Percentiles rank a stretch among this genome's conserved stretches.
These are phyloP conservation scores for Onchidella celtica DNA, from an alignment of 2,888 invertebrate genomes.

Conservation along the genomic window DNA sequence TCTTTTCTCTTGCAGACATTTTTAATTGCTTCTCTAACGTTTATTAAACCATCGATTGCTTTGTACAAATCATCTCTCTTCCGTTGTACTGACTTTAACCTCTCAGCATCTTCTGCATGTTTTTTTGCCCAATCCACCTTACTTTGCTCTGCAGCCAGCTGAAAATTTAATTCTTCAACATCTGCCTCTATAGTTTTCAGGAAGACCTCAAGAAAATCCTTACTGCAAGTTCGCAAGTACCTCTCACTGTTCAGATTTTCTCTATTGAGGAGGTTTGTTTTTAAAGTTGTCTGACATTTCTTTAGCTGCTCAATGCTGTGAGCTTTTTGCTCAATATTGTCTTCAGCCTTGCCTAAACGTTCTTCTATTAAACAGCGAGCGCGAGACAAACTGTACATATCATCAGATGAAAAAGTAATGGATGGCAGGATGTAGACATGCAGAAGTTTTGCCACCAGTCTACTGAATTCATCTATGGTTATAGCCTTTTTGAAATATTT, in stretches of 20 bases:
- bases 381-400: conserved; percentile 29
- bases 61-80: conserved; percentile 11
- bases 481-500: conserved; percentile 6
- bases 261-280: conserved; percentile 5
- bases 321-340: conserved; percentile 18
- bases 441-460: conserved; percentile 30
- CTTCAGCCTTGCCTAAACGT: conserved; percentile 31
- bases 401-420: conserved; percentile 19
- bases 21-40: conserved; percentile 40
- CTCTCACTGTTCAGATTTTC: conserved; percentile 42
- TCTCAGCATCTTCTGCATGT: neutral
- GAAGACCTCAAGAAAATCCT: conserved; percentile 34
- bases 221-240: conserved; percentile 37
- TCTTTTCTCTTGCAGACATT: conserved; percentile 35
- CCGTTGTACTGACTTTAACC: neutral
- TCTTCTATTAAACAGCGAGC: conserved; percentile 36
- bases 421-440: conserved; percentile 47
- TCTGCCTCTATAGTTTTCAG: conserved; percentile 29
- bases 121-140: conserved; percentile 48
- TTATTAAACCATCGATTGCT: conserved; percentile 12
- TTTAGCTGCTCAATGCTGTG: conserved; percentile 7
- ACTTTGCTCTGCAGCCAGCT: conserved; percentile 42
- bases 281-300: conserved; percentile 28
- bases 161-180: conserved; percentile 22
- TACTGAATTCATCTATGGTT: conserved; percentile 12